Evolutionary conservation across 2,797 vertebrate species (phyloP).

Genomic region (Rhynchonycteris naso): DNA sequence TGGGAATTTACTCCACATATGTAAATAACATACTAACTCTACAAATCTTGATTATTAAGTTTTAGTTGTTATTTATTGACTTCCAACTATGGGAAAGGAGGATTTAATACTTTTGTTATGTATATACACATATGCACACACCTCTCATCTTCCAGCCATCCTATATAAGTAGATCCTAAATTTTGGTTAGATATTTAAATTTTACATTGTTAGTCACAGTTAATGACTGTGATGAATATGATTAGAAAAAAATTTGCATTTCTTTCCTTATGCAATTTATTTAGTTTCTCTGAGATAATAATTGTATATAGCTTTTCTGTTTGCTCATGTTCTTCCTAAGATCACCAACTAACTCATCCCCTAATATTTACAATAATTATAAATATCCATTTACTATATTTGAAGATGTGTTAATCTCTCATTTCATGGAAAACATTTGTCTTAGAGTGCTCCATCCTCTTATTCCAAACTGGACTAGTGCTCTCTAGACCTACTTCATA

Average conservation of each 20-base stretch:
- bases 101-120: neutral
- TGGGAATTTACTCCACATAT: neutral
- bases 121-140: neutral
- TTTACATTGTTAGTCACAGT: neutral
- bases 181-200: neutral
- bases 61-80: neutral
- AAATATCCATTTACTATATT: neutral
- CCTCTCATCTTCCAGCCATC: neutral
- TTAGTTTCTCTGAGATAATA: neutral
- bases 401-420: neutral
- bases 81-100: neutral
- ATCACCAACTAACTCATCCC: neutral
- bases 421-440: neutral
- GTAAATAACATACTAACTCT: neutral
- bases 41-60: neutral
- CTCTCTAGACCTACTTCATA: neutral
- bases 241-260: neutral
- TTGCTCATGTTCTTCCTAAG: neutral
- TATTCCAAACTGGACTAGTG: neutral
- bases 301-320: slow-evolving; percentile 2
- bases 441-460: neutral
- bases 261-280: neutral
- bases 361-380: neutral
- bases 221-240: neutral
- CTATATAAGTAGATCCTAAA: neutral